Conservation (phyloP, 2,888 invertebrate genomes). For the Ennomos erosarius region DNA sequence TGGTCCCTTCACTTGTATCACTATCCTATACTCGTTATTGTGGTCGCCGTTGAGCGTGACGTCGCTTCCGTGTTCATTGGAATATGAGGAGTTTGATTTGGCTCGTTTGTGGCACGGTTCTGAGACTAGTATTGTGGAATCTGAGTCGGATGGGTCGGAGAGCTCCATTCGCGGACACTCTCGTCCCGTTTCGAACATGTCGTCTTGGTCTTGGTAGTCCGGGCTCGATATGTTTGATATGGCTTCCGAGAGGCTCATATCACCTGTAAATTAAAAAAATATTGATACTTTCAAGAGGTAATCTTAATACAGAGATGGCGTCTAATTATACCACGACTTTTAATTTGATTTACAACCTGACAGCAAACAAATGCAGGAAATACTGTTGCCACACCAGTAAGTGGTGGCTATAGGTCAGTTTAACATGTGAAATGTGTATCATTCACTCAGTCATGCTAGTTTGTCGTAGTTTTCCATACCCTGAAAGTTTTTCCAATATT, state of each 20-base stretch:
- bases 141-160: conserved; percentile 95
- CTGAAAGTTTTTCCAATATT: no score
- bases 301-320: no score
- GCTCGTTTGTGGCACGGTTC: conserved; percentile 88
- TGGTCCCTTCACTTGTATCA: conserved; percentile 88
- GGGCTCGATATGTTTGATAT: conserved; percentile 96
- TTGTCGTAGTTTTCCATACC: no score
- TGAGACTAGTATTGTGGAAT: conserved; percentile 94
- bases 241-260: conserved; percentile 93
- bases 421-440: no score
- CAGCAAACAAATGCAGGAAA: no score
- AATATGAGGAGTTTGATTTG: conserved; percentile 76
- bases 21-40: conserved; percentile 88
- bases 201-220: conserved; percentile 95
- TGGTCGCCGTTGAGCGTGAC: conserved; percentile 80
- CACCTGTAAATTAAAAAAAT: conserved; percentile 76
- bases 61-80: conserved; percentile 85
- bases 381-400: no score
- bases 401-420: no score
- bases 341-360: no score
- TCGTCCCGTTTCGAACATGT: conserved; percentile 91
- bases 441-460: no score
- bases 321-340: no score
- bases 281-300: no score
- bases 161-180: conserved; percentile 93